Conservation (phyloP, 2,113 vertebrate species). For the Saguinus imperator region DNA sequence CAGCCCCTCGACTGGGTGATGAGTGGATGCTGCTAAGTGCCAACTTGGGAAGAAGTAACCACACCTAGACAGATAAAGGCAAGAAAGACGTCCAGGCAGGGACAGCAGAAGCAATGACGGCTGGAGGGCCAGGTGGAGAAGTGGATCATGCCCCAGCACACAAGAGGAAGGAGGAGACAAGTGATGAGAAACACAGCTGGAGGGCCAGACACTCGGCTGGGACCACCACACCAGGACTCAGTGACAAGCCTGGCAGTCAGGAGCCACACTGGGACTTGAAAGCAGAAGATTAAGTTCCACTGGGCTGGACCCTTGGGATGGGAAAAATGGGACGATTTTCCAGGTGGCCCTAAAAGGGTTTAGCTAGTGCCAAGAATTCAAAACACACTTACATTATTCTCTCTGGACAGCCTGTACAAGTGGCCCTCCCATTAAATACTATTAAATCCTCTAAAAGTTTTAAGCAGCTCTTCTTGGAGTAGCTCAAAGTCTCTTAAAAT, state of each 20-base stretch:
- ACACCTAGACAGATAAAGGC: not conserved
- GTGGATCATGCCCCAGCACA: not conserved
- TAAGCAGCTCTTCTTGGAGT: not conserved
- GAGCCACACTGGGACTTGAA: not conserved
- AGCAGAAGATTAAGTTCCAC: not conserved
- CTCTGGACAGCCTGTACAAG: not conserved
- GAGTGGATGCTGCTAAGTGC: not conserved
- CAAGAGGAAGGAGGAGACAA: not conserved
- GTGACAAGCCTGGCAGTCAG: not conserved
- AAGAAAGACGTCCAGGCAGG: not conserved
- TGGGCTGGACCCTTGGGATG: accelerated
- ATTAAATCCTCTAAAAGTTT: not conserved
- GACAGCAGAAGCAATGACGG: not conserved
- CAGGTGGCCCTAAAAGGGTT: not conserved
- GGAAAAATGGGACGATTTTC: not conserved
- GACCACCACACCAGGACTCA: accelerated
- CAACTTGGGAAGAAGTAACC: not conserved
- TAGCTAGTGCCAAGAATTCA: not conserved
- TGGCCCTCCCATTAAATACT: not conserved
- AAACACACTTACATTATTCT: not conserved
- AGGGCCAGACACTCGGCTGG: not conserved
- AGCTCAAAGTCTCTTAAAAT: not conserved
- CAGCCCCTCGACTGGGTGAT: not conserved
- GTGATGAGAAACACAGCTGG: not conserved
- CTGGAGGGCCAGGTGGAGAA: not conserved